Evolutionary conservation across 1,140 invertebrate species (phyloP).

Genomic region (Dolichoris vasculosae): DNA sequence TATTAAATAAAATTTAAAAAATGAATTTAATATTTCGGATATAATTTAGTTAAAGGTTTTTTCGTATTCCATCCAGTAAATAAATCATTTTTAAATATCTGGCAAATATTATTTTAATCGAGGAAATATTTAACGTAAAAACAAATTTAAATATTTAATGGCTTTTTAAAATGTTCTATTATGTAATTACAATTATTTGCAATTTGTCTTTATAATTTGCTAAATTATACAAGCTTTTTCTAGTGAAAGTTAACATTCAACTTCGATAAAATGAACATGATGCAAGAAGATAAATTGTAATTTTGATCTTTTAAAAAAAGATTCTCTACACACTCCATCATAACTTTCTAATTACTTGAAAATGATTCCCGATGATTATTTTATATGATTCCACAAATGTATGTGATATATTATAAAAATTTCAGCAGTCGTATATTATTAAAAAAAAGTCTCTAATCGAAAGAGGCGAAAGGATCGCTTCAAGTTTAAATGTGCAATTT

Average conservation of each 20-base stretch:
- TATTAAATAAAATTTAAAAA: neutral
- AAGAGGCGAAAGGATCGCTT: no score
- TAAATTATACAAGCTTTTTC: neutral
- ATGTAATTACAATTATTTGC: conserved; percentile 10
- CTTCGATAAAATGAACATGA: neutral
- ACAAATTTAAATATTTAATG: neutral
- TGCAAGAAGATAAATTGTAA: neutral
- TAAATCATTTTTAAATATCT: neutral
- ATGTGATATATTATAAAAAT: neutral
- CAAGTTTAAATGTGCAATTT: no score
- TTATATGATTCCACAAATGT: neutral
- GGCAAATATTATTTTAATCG: neutral
- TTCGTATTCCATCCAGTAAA: neutral
- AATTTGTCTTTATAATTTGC: conserved; percentile 4
- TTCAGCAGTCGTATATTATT: neutral
- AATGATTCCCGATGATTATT: neutral
- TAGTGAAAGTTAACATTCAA: conserved; percentile 7
- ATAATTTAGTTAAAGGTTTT: neutral
- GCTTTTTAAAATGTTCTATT: neutral
- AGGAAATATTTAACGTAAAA: neutral
- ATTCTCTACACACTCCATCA: neutral
- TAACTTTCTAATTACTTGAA: conserved; percentile 17
- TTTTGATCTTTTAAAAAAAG: neutral
- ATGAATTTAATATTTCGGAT: neutral
- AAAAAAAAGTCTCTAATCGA: no score